Evolutionary conservation across 2,113 vertebrate genomes (phyloP), one percentile per base, ranked within the genome.

Genomic region (Saguinus imperator): DNA sequence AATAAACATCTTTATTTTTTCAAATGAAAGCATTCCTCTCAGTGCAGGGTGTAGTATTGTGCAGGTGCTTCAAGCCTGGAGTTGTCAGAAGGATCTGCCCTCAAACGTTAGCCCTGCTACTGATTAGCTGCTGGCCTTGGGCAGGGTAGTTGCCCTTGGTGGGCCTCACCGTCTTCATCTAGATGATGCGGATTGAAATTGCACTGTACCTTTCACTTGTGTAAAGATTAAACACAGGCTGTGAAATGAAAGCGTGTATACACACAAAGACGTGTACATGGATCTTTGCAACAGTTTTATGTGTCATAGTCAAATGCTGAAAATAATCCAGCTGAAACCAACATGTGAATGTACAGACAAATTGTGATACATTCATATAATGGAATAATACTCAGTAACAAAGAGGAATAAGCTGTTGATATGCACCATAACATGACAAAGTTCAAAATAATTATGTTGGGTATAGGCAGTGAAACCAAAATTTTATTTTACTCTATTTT

Each of bases 1-100:
- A 94, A 17, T 17, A 75, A 95, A 96, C 4, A 4, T 72, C 86
- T 91, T 97, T 50, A 91, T 85, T 95, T 97, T 91, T 61, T 68
- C 45, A 37, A 52, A 40, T 14, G 43, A 91, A 79, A 70, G 10
- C 57, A 87, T 43, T 66, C 27, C 8, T 40, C 58, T 87, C 75
- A 23, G 43, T 13, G 4, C 3, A 7, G 25, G 17, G 8, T 52
- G 7, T 16, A 87, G 12, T 3, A 40, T 20, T 4, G 32, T 20
- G 55, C 3, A 29, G 35, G 23, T 23, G 48, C 40, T 87, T 17
- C 48, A 27, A 43, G 48, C 25, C 17, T 21, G 29, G 8, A 40
- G 23, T 11, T 87, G 57, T 76, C 79, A 70, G 84, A 66, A 20
- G 57, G 73, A 61, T 17, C 9, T 17, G 35, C 32, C n/a, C 52